A percentile compares a stretch with the other conserved stretches of the same genome.
phyloP scores from a whole-genome alignment of 2,888 invertebrate genomes.

The Epinotia nisella region DNA sequence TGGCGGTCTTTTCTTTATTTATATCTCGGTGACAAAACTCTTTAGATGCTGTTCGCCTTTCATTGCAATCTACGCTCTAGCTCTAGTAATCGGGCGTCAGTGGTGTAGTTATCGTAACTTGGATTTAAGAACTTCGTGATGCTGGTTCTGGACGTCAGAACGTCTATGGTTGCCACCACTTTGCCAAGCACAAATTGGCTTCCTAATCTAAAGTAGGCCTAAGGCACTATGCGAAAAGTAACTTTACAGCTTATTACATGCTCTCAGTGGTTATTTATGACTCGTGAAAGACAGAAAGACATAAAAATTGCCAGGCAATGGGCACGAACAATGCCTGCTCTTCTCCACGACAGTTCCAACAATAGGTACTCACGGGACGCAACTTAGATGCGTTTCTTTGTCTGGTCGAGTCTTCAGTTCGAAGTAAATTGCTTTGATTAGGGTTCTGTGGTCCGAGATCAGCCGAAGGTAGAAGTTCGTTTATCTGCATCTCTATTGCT shows the following conservation, averaged over 20 bases:
- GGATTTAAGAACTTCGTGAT: too few species aligned
- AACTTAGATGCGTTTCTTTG: conserved; percentile 25
- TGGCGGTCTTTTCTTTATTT: too few species aligned
- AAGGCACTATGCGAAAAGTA: background rate
- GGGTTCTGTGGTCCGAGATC: background rate
- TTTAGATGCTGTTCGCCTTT: too few species aligned
- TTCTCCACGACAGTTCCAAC: conserved; percentile 20
- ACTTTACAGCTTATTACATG: background rate
- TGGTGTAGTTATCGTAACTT: too few species aligned
- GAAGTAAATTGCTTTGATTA: background rate
- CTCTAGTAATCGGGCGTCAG: too few species aligned
- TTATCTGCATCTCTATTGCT: background rate
- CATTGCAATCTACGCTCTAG: too few species aligned
- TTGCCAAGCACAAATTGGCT: too few species aligned
- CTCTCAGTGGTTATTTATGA: background rate
- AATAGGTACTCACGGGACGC: conserved; percentile 20
- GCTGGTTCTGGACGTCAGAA: too few species aligned
- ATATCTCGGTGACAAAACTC: too few species aligned
- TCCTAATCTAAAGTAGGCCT: background rate
- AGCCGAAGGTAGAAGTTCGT: background rate
- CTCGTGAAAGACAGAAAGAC: background rate
- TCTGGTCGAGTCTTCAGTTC: background rate
- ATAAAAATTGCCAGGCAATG: conserved; percentile 15
- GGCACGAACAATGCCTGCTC: conserved; percentile 13
- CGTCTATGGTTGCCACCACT: too few species aligned